Percentiles rank a stretch among this genome's conserved stretches.
Evolutionary conservation across 2,888 invertebrate species (phyloP).

Genomic region (Dromius quadrimaculatus): DNA sequence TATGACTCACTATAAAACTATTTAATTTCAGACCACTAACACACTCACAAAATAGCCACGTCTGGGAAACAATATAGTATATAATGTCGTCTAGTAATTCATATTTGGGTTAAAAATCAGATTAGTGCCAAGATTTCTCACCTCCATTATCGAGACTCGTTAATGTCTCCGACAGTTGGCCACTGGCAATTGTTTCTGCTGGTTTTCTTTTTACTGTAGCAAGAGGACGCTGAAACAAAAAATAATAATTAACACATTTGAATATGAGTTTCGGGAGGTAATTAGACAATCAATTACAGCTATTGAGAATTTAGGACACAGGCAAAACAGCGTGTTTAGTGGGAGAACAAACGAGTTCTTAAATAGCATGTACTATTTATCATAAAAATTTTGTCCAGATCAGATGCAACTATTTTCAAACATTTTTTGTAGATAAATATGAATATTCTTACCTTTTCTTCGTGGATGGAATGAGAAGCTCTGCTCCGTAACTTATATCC

Average conservation of each 20-base stretch:
- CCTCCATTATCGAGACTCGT: neutral
- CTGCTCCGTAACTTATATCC: slow-evolving; percentile 23
- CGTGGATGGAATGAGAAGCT: neutral
- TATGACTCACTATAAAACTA: no score
- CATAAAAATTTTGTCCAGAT: no score
- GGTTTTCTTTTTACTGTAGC: slow-evolving; percentile 20
- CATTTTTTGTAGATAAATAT: no score
- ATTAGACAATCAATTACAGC: no score
- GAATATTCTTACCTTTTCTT: slow-evolving; percentile 4
- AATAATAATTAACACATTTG: no score
- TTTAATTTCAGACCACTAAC: no score
- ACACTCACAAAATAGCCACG: no score
- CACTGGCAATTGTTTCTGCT: neutral
- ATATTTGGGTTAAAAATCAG: neutral
- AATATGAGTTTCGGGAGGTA: no score
- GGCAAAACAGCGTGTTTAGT: neutral
- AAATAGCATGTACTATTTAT: no score
- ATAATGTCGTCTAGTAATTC: neutral
- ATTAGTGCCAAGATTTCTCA: neutral
- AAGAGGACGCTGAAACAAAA: slow-evolving; percentile 8
- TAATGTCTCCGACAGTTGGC: slow-evolving; percentile 4
- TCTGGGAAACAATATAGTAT: no score
- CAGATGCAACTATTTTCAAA: no score
- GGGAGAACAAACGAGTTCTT: neutral
- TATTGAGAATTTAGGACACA: no score